Conservation (phyloP, 2,113 vertebrate genomes). For the Barbus barbus region DNA sequence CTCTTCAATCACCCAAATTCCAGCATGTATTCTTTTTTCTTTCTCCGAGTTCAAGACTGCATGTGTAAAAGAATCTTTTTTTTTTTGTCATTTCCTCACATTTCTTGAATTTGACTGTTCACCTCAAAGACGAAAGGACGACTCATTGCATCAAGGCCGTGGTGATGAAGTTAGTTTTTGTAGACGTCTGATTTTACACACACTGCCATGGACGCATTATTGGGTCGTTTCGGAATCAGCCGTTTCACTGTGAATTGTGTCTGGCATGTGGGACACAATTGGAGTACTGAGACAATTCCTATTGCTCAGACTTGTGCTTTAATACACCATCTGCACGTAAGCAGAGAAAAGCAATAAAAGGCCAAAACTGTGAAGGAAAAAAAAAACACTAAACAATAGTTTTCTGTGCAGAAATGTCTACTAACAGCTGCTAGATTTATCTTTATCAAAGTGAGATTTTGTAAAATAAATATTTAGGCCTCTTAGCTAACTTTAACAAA, state of each 20-base stretch:
- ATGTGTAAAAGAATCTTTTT: slow-evolving; percentile 51
- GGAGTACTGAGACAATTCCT: background rate
- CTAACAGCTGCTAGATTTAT: too few relatives aligned
- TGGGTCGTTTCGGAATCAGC: slow-evolving; percentile 27
- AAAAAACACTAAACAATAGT: too few relatives aligned
- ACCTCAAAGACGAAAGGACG: slow-evolving; percentile 56
- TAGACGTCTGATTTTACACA: background rate
- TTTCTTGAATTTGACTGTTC: slow-evolving; percentile 60
- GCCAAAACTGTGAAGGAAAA: too few relatives aligned
- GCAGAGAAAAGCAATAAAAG: background rate
- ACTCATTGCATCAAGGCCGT: slow-evolving; percentile 63
- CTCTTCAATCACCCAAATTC: slow-evolving; percentile 25
- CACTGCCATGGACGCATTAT: background rate
- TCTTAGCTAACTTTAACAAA: background rate
- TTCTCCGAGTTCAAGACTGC: slow-evolving; percentile 48
- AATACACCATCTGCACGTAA: slow-evolving; percentile 57
- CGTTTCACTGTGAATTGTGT: too few relatives aligned
- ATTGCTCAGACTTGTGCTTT: slow-evolving; percentile 27
- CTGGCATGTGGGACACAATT: background rate
- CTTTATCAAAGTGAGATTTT: too few relatives aligned
- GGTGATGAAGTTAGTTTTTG: slow-evolving; percentile 47
- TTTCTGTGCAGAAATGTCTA: too few relatives aligned
- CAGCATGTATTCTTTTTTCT: slow-evolving; percentile 26
- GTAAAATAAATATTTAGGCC: background rate
- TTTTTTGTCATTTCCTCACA: background rate